phyloP scores from a whole-genome alignment of 2,113 vertebrate species.

The Copsychus sechellarum region DNA sequence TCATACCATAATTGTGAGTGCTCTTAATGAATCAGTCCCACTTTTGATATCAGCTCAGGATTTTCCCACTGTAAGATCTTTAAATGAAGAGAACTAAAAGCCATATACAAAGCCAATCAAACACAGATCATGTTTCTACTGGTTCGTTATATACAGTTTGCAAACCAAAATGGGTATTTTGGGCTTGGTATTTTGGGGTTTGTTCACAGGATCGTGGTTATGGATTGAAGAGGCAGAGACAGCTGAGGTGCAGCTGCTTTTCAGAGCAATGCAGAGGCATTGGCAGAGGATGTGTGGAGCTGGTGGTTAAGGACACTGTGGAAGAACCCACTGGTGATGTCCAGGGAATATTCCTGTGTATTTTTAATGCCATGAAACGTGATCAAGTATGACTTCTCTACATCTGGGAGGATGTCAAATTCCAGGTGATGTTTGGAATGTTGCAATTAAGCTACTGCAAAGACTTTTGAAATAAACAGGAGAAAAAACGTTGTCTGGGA shows the following conservation, averaged over 20 bases:
- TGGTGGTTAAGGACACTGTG: not conserved
- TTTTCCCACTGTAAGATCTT: slow-evolving; percentile 7
- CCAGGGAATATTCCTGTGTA: not conserved
- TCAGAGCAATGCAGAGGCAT: not conserved
- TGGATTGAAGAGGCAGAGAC: not conserved
- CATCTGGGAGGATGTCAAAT: not conserved
- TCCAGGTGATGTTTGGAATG: not conserved
- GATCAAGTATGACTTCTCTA: not conserved
- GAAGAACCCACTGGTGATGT: not conserved
- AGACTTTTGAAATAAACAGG: slow-evolving; percentile 49
- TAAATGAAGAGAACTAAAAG: slow-evolving; percentile 57
- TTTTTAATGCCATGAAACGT: not conserved
- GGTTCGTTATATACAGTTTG: not conserved
- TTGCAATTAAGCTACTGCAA: slow-evolving; percentile 28
- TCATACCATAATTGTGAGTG: not conserved
- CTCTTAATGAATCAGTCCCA: not conserved
- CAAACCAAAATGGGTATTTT: not conserved
- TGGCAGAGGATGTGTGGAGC: not conserved
- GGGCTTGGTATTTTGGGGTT: not conserved
- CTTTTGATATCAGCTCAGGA: slow-evolving; percentile 32
- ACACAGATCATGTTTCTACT: not conserved
- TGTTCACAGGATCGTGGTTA: not conserved
- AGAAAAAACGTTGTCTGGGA: not conserved
- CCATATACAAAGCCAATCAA: slow-evolving; percentile 10
- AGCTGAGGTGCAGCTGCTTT: not conserved